Percentiles rank a stretch among this genome's conserved stretches.
phyloP scores from a whole-genome alignment of 2,113 vertebrate genomes.

The Pseudorhombus dupliciocellatus region DNA sequence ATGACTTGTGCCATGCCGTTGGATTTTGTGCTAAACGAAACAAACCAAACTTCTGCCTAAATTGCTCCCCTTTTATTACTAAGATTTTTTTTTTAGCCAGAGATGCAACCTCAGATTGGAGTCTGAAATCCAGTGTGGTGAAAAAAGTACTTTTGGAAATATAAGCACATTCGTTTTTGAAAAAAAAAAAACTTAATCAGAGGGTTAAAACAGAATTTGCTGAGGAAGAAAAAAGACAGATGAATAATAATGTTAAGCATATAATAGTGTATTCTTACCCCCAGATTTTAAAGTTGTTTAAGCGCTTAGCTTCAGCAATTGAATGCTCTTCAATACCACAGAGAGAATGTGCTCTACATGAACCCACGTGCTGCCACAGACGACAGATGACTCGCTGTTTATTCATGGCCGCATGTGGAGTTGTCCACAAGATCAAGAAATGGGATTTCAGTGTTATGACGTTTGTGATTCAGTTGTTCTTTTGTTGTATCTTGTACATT shows the following conservation, averaged over 20 bases:
- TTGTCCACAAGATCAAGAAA: constrained; percentile 66
- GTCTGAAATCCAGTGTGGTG: constrained; percentile 14
- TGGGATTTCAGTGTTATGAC: constrained; percentile 71
- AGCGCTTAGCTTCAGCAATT: constrained; percentile 67
- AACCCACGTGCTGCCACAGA: constrained; percentile 18
- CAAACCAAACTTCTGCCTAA: constrained; percentile 8
- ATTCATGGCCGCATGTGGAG: constrained; percentile 40
- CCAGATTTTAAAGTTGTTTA: constrained; percentile 43
- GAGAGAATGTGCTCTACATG: constrained; percentile 34
- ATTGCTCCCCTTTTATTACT: constrained; percentile 4
- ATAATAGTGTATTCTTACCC: constrained; percentile 25
- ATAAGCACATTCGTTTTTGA: constrained; percentile 16
- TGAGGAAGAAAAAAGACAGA: constrained; percentile 9
- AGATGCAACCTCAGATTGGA: constrained; percentile 23
- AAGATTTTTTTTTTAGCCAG: constrained; percentile 5
- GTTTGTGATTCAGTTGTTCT: constrained; percentile 50
- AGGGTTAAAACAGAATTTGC: constrained; percentile 1
- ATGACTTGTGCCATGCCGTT: constrained; percentile 45
- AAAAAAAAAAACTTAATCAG: not conserved
- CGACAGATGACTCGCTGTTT: constrained; percentile 18
- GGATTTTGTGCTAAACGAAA: constrained; percentile 2
- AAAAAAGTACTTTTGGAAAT: constrained; percentile 34
- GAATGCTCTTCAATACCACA: constrained; percentile 60
- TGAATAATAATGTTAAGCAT: constrained; percentile 15
- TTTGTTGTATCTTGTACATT: constrained; percentile 79